Base-by-base conservation (phyloP, 2,888 invertebrate species). In the Eristalinus aeneus region DNA sequence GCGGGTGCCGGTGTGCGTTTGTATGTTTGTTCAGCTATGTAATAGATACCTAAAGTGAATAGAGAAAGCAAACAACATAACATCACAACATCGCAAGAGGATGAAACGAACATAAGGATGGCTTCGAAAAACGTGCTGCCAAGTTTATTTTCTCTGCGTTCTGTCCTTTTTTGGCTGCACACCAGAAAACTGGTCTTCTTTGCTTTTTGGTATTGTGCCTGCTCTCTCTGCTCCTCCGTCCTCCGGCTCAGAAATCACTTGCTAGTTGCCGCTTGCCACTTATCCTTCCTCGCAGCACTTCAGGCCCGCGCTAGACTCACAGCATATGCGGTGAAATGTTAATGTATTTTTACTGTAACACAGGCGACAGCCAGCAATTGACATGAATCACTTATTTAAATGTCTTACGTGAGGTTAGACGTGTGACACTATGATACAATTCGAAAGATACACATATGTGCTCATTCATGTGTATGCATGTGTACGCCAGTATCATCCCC, bases 351-450 rank as follows among this genome's bases (percentile, higher is more conserved):
- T 72, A 77, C 77, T 81, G 82, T 85, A 78, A 67, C 65, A 58
- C 73, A 68, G 73, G 77, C 82, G 81, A 82, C 68, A 81, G 46
- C 31, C 69, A 74, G 65, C 74, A 77, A 82, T 82, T 82, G 82
- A 82, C 86, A 77, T 82, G 77, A 82, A 82, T 82, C 76, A 86
- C 74, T 86, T 86, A 86, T 86, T 86, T 82, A 82, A 86, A 86
- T 86, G 86, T 58, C 64, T 78, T 77, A 86, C 85, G 85, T 86
- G 77, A 73, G 77, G 81, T 69, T 73, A 76, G 81, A 73, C 65
- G 31, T 76, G 75, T 73, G 72, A 85, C 71, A 79, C 67, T 75
- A 67, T 67, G 71, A 75, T 71, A 69, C 78, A 69, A 73, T 74
- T 65, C 72, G 64, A 63, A 27, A 69, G 71, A 60, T n/a, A 20